These are phyloP conservation scores for Odontomachus brunneus DNA, from an alignment of 1,140 invertebrate species.

Conservation along the genomic window DNA sequence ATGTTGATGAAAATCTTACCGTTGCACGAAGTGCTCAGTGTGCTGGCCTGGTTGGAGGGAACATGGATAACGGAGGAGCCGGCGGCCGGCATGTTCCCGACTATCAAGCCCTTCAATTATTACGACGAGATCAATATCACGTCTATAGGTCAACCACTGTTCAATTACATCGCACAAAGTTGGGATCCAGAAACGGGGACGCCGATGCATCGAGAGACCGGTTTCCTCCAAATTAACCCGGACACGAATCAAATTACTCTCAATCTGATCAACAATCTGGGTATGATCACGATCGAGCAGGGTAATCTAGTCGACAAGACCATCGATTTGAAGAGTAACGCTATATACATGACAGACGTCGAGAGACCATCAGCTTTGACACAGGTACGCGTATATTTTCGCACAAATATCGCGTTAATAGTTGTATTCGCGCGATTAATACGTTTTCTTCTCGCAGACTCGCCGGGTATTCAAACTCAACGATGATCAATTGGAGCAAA, in stretches of 20 bases:
- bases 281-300: constrained; percentile 87
- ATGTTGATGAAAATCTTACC: constrained; percentile 68
- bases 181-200: constrained; percentile 86
- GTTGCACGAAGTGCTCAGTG: constrained; percentile 83
- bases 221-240: constrained; percentile 88
- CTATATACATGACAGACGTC: constrained; percentile 84
- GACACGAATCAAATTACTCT: constrained; percentile 87
- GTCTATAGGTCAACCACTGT: constrained; percentile 88
- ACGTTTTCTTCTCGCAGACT: constrained; percentile 73
- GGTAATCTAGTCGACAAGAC: constrained; percentile 79
- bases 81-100: constrained; percentile 87
- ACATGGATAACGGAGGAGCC: constrained; percentile 86
- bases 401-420: not conserved
- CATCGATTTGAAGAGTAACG: constrained; percentile 84
- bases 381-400: constrained; percentile 77
- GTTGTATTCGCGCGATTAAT: not conserved
- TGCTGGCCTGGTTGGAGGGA: constrained; percentile 87
- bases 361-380: constrained; percentile 85
- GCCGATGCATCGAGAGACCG: constrained; percentile 89
- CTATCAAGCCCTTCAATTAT: constrained; percentile 87
- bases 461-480: constrained; percentile 84
- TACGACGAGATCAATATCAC: constrained; percentile 87
- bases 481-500: constrained; percentile 84
- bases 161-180: constrained; percentile 86
- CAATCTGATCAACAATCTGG: constrained; percentile 88